A percentile compares a stretch with the other conserved stretches of the same genome.
phyloP scores from a whole-genome alignment of 2,797 vertebrate genomes.

The Yasuhikotakia modesta region DNA sequence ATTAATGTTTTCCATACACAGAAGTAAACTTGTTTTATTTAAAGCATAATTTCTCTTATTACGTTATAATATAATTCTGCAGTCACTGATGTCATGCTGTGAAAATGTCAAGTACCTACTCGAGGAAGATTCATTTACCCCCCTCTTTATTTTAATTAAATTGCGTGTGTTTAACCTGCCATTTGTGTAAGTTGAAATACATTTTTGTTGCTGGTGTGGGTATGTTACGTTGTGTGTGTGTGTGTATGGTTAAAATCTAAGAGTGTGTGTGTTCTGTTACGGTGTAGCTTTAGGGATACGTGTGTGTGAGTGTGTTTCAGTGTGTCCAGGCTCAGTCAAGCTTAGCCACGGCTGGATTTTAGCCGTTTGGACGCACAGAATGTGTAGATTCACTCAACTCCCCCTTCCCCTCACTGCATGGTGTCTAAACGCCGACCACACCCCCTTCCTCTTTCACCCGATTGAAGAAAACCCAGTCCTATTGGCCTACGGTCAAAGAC shows the following conservation, averaged over 20 bases:
- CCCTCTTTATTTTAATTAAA: neutral
- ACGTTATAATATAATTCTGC: neutral
- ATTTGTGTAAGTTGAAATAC: neutral
- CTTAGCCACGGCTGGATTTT: conserved; percentile 30
- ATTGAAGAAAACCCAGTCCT: conserved; percentile 10
- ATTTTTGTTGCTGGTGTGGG: neutral
- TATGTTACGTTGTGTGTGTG: neutral
- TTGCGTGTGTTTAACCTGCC: neutral
- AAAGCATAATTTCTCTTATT: neutral
- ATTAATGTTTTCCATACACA: neutral
- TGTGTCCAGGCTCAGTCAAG: conserved; percentile 22
- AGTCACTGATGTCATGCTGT: conserved; percentile 13
- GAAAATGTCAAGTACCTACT: conserved; percentile 40
- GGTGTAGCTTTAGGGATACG: neutral
- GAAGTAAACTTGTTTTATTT: neutral
- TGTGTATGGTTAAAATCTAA: conserved; percentile 6
- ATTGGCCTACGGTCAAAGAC: conserved; percentile 30
- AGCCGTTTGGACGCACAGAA: conserved; percentile 36
- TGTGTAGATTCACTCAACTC: conserved; percentile 28
- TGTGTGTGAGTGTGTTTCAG: neutral
- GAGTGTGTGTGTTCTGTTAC: neutral
- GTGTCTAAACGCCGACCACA: conserved; percentile 45
- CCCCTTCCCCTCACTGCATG: conserved; percentile 7
- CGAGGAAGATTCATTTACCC: conserved; percentile 16
- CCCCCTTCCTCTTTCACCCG: conserved; percentile 47